Conservation (phyloP, 2,113 vertebrate species). For the Spea multiplicata region DNA sequence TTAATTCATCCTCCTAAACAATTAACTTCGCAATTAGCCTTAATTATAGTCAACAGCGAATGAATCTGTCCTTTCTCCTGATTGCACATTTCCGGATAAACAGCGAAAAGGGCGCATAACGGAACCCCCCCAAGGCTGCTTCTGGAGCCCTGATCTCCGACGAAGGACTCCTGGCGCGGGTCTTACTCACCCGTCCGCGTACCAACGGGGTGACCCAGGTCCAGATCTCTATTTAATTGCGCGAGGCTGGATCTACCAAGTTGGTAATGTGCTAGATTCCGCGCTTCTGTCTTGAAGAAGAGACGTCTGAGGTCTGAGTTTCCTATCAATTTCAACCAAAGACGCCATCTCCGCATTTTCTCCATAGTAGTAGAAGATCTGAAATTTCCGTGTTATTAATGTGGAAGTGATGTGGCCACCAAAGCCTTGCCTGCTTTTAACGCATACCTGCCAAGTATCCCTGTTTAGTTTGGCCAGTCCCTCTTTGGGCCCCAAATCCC, state of each 20-base stretch:
- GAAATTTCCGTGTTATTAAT: no score
- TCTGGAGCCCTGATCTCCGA: not conserved
- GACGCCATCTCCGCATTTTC: no score
- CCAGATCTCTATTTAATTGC: not conserved
- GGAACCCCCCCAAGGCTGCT: conserved; percentile 50
- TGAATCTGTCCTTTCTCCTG: conserved; percentile 51
- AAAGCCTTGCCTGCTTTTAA: no score
- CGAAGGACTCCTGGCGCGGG: no score
- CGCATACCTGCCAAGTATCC: no score
- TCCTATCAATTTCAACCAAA: no score
- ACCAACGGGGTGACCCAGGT: not conserved
- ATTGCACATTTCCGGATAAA: conserved; percentile 43
- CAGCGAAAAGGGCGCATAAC: conserved; percentile 47
- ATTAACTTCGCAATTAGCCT: conserved; percentile 63
- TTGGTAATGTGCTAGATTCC: not conserved
- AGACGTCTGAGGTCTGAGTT: no score
- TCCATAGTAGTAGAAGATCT: no score
- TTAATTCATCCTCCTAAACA: conserved; percentile 43
- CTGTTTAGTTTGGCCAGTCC: no score
- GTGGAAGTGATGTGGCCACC: no score
- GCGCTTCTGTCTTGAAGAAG: no score
- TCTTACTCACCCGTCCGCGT: not conserved
- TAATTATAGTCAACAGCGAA: conserved; percentile 56
- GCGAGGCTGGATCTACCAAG: not conserved
- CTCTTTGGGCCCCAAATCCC: no score